Evolutionary conservation across 2,888 invertebrate species (phyloP).

Genomic region (Folsomia manolachei): DNA sequence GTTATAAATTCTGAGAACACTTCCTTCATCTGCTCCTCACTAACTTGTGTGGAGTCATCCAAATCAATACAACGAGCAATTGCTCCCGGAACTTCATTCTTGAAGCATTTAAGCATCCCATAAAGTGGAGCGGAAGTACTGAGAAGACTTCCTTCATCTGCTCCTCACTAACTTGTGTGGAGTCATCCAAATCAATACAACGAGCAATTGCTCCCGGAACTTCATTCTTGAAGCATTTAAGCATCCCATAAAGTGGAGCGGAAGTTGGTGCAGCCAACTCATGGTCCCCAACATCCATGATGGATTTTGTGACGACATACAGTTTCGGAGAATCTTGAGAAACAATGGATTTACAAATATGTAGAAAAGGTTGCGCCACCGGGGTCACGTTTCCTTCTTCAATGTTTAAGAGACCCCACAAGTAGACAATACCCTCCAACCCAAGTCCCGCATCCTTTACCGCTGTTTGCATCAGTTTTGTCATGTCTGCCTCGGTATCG

Average conservation of each 20-base stretch:
- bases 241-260: slow-evolving; percentile 25
- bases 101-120: slow-evolving; percentile 27
- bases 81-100: slow-evolving; percentile 30
- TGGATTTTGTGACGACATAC: slow-evolving; percentile 19
- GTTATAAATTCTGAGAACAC: slow-evolving; percentile 25
- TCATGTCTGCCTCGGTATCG: slow-evolving; percentile 24
- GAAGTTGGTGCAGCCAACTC: slow-evolving; percentile 9
- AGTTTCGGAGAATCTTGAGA: slow-evolving; percentile 19
- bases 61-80: slow-evolving; percentile 19
- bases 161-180: neutral
- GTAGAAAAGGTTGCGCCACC: slow-evolving; percentile 24
- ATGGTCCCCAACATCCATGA: slow-evolving; percentile 18
- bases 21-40: slow-evolving; percentile 14
- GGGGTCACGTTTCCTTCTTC: slow-evolving; percentile 16
- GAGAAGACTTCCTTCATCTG: slow-evolving; percentile 17
- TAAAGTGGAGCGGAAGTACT: slow-evolving; percentile 16
- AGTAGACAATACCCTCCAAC: slow-evolving; percentile 28
- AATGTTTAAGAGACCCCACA: slow-evolving; percentile 26
- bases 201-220: slow-evolving; percentile 19
- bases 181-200: slow-evolving; percentile 20
- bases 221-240: slow-evolving; percentile 31
- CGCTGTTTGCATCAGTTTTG: slow-evolving; percentile 9
- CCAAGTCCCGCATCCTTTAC: neutral
- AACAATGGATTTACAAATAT: slow-evolving; percentile 23
- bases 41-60: neutral